Percentiles rank a stretch among this genome's conserved stretches.
phyloP scores from a whole-genome alignment of 2,797 vertebrate genomes.

The Acipenser transmontanus region DNA sequence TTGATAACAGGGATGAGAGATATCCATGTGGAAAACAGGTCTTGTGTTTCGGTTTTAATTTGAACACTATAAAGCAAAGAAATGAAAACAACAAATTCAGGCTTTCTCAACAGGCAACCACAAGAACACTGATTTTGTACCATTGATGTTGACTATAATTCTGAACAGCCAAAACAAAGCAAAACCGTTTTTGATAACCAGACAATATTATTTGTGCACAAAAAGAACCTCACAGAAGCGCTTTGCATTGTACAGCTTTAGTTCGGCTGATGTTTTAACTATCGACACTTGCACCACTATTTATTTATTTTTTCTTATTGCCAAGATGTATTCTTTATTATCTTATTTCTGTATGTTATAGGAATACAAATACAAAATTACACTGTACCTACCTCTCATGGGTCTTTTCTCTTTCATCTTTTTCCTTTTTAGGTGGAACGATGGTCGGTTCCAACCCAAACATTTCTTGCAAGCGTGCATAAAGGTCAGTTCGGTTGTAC shows the following conservation, averaged over 20 bases:
- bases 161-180: no score
- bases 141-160: no score
- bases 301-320: no score
- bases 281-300: no score
- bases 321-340: no score
- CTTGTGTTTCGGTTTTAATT: conserved; percentile 82
- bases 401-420: conserved; percentile 62
- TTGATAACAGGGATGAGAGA: conserved; percentile 97
- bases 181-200: no score
- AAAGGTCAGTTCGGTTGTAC: conserved; percentile 92
- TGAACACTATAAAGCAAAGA: conserved; percentile 59
- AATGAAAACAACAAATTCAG: conserved; percentile 13
- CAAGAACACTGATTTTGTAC: no score
- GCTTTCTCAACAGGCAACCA: not conserved
- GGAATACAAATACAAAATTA: not conserved
- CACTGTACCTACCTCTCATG: conserved; percentile 70
- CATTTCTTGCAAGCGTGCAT: conserved; percentile 85
- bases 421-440: conserved; percentile 66
- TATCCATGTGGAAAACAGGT: conserved; percentile 88
- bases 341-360: not conserved
- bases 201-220: no score
- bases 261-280: no score
- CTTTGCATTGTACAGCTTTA: no score
- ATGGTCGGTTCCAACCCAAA: conserved; percentile 93
- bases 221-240: no score